A percentile compares a stretch with the other conserved stretches of the same genome.
Evolutionary conservation across 92 coral and sea anemone genomes (phyloP).

Genomic region (Epizoanthus stellaris): DNA sequence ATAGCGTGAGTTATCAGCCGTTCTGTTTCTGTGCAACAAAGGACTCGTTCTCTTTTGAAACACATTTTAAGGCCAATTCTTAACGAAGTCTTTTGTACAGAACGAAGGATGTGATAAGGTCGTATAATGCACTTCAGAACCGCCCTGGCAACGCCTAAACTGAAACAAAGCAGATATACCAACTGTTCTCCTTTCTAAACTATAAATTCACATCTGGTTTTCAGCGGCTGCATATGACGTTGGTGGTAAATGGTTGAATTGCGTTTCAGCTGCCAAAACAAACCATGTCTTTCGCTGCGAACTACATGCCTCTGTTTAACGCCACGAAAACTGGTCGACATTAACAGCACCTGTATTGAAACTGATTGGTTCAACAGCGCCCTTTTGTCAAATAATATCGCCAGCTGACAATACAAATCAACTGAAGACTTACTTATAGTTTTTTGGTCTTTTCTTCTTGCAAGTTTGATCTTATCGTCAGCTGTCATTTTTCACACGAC

Average conservation of each 20-base stretch:
- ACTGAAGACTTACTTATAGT: neutral
- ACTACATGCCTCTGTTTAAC: neutral
- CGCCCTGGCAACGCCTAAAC: neutral
- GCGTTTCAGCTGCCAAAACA: neutral
- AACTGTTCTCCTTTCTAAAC: neutral
- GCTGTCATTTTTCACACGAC: neutral
- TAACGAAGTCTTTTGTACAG: conserved; percentile 9
- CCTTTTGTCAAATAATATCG: neutral
- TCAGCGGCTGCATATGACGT: neutral
- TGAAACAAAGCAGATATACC: neutral
- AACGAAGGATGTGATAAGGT: neutral
- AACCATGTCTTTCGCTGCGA: neutral
- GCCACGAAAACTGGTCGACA: neutral
- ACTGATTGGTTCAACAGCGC: neutral
- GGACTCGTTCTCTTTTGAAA: neutral
- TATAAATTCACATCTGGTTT: neutral
- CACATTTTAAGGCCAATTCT: neutral
- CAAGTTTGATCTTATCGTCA: conserved; percentile 15
- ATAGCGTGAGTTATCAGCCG: neutral
- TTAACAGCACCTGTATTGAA: conserved; percentile 8
- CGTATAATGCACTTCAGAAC: neutral
- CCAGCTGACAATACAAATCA: neutral
- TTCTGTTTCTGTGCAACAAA: neutral
- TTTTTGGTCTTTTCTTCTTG: conserved; percentile 1
- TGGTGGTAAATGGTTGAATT: neutral